These are phyloP conservation scores for Heteromormyrus szaboi DNA, from an alignment of 2,797 vertebrate genomes.

Conservation along the genomic window DNA sequence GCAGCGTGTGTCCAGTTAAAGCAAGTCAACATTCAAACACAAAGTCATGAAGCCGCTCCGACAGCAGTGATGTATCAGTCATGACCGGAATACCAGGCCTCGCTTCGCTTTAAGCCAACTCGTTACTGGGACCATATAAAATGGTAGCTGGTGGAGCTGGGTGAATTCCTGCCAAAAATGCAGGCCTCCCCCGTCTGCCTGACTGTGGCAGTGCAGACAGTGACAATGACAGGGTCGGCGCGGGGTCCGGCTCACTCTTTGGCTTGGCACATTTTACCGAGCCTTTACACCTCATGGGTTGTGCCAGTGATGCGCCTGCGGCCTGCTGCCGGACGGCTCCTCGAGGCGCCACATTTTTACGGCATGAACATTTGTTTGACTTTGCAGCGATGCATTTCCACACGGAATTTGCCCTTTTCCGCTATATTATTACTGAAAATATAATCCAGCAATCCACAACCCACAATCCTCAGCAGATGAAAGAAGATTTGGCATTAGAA, in stretches of 20 bases:
- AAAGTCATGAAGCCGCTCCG: not conserved
- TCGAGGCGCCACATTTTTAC: constrained; percentile 34
- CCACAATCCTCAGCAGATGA: constrained; percentile 10
- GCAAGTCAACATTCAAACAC: not conserved
- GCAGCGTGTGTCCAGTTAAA: not conserved
- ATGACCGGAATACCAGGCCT: not conserved
- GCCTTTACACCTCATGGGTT: constrained; percentile 62
- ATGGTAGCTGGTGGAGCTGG: not conserved
- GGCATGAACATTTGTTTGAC: constrained; percentile 21
- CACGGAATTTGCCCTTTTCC: constrained; percentile 21
- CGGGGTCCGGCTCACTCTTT: constrained; percentile 53
- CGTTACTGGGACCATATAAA: not conserved
- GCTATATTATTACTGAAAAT: constrained; percentile 27
- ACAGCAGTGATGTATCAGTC: not conserved
- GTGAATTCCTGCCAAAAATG: too few relatives aligned
- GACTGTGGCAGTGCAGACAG: constrained; percentile 59
- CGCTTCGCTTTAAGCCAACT: not conserved
- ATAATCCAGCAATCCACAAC: constrained; percentile 10
- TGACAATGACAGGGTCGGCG: constrained; percentile 62
- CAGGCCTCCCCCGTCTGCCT: constrained; percentile 44
- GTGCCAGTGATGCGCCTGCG: constrained; percentile 59
- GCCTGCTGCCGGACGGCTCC: constrained; percentile 20
- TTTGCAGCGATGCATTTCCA: constrained; percentile 20
- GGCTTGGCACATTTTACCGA: constrained; percentile 49
- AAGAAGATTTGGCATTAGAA: not conserved